Percentiles rank a stretch among this genome's conserved stretches.
Conservation (phyloP, 2,888 invertebrate genomes). For the Allolobophora icterica region DNA sequence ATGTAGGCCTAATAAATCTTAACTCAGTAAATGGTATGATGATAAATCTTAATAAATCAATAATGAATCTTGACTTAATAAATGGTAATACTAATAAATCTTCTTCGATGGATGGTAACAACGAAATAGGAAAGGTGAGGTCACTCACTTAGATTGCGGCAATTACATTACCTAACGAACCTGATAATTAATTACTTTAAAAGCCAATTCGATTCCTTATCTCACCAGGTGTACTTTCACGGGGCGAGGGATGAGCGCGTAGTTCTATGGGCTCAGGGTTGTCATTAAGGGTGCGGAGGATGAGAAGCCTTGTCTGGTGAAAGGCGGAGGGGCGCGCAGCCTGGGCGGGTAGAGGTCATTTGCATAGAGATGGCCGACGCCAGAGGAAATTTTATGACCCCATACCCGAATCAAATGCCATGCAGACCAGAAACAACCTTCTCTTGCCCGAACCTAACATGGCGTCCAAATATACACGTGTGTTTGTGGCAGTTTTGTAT, state of each 20-base stretch:
- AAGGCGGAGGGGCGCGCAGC: not conserved
- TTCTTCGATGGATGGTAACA: not conserved
- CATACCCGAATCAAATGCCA: not conserved
- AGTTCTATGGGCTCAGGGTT: not conserved
- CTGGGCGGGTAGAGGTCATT: not conserved
- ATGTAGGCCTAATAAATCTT: not conserved
- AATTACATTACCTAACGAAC: no score
- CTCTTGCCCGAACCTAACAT: not conserved
- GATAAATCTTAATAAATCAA: not conserved
- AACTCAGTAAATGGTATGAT: not conserved
- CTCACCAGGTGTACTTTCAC: not conserved
- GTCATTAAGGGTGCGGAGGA: not conserved
- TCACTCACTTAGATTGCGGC: not conserved
- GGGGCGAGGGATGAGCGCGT: not conserved
- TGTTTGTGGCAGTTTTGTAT: no score
- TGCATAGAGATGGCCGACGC: constrained; percentile 2
- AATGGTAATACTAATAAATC: not conserved
- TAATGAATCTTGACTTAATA: no score
- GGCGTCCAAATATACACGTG: not conserved
- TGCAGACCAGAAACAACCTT: not conserved
- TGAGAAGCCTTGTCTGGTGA: not conserved
- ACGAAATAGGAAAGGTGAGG: not conserved
- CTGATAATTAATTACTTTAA: not conserved
- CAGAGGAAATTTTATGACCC: not conserved
- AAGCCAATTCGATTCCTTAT: not conserved